Conservation (phyloP, 2,797 vertebrate genomes). For the Hirundo rustica region DNA sequence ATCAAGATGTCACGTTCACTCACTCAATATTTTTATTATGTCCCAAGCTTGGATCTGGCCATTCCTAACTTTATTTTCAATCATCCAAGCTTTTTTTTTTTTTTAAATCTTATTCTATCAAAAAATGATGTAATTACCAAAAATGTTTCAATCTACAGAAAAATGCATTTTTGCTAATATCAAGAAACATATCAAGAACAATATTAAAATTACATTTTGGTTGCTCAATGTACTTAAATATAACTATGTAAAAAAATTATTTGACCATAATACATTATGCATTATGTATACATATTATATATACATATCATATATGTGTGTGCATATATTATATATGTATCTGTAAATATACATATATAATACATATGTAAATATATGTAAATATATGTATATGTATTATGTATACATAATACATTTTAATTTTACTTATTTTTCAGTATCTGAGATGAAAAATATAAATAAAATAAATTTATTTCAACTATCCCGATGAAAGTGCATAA, state of each 20-base stretch:
- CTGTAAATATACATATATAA: too few species aligned
- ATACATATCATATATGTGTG: too few species aligned
- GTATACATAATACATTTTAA: too few species aligned
- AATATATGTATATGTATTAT: too few species aligned
- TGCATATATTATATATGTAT: too few species aligned
- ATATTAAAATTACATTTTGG: not conserved
- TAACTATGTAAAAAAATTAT: not conserved
- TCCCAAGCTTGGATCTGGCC: not conserved
- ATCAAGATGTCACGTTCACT: not conserved
- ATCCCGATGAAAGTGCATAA: not conserved
- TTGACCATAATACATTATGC: not conserved
- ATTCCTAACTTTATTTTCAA: not conserved
- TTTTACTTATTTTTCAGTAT: not conserved
- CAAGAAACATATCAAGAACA: not conserved
- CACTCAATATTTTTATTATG: not conserved
- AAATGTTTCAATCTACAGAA: not conserved
- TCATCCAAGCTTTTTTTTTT: not conserved
- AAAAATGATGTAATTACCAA: not conserved
- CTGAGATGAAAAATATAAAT: not conserved
- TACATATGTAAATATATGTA: too few species aligned
- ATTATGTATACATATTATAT: too few species aligned
- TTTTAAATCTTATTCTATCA: not conserved
- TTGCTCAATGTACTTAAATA: not conserved
- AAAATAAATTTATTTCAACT: not conserved
- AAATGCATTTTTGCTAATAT: not conserved